Evolutionary conservation across 37 sponge, comb jelly and placozoan species (phyloP), one percentile per base, ranked within the genome.

Genomic region (Geodia barretti): DNA sequence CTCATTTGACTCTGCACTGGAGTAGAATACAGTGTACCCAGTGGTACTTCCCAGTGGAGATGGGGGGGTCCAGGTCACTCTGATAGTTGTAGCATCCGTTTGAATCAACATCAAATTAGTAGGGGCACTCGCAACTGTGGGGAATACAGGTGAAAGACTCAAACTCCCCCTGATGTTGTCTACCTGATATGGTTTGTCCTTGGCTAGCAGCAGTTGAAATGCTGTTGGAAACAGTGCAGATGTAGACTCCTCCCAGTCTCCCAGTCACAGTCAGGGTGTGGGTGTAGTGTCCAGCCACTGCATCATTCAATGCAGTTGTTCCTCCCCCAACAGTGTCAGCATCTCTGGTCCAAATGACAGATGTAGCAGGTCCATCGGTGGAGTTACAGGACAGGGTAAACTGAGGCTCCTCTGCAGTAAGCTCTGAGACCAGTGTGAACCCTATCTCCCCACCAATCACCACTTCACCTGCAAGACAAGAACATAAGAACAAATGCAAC

Each of bases 251-350:
- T 47, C 54, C 54, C 54, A 47, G 54, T 47, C 54, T 47, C 54
- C 54, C 54, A 47, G 54, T 47, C 54, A 47, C 54, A 47, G 54
- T 47, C 54, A 47, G 54, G 54, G 54, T 47, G 54, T 47, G 54
- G 54, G 54, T 47, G 54, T 47, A 47, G 11, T 47, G 54, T 47
- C 11, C 54, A 47, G 54, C 14, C 14, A 47, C 54, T 17, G 54
- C 11, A 47, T 47, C 54, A 47, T 47, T 14, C 14, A 47, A 47
- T 14, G 14, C 14, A 47, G 54, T 47, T 17, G 54, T 47, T 47
- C 54, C 54, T 47, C 14, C 54, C 7, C 11, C 14, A 14, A 47
- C 54, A 47, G 54, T 47, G 54, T 17, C 54, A 47, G 54, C 7
- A 14, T 47, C 54, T 47, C 54, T 47, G 14, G 54, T 47, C 54